phyloP scores from a whole-genome alignment of 2,113 vertebrate species.

The Anas platyrhynchos region DNA sequence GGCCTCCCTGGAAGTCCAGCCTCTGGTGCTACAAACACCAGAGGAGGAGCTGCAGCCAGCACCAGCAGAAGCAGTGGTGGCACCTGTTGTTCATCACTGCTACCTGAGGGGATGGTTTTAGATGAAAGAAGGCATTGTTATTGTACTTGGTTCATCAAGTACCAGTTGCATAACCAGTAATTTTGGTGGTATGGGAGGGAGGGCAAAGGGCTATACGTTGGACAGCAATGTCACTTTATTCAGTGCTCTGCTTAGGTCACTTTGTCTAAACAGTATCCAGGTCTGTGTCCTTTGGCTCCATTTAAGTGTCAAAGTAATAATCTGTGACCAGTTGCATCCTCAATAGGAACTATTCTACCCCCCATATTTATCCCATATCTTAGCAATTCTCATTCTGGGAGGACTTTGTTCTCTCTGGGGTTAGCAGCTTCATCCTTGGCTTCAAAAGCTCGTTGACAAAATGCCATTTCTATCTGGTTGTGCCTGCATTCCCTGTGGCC shows the following conservation, averaged over 20 bases:
- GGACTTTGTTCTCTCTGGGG: not conserved
- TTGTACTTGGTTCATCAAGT: not conserved
- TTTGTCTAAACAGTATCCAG: not conserved
- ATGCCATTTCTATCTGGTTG: not conserved
- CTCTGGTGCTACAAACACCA: not conserved
- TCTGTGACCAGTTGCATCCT: rapidly evolving
- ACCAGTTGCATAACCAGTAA: not conserved
- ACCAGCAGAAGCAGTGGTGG: not conserved
- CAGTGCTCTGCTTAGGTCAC: not conserved
- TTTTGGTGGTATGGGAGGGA: not conserved
- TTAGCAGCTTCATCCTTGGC: not conserved
- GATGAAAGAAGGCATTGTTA: not conserved
- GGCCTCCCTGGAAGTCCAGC: not conserved
- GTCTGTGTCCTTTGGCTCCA: not conserved
- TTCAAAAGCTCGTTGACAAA: not conserved
- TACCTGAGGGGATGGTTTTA: not conserved
- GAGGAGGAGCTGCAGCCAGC: not conserved
- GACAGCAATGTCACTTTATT: not conserved
- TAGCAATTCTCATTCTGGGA: not conserved
- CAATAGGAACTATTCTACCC: not conserved
- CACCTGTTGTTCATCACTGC: not conserved
- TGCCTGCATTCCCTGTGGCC: rapidly evolving
- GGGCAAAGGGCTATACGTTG: not conserved
- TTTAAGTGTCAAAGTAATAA: not conserved
- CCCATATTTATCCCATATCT: not conserved